Evolutionary conservation across 2,888 invertebrate genomes (phyloP).

Genomic region (Pyrgus malvae): DNA sequence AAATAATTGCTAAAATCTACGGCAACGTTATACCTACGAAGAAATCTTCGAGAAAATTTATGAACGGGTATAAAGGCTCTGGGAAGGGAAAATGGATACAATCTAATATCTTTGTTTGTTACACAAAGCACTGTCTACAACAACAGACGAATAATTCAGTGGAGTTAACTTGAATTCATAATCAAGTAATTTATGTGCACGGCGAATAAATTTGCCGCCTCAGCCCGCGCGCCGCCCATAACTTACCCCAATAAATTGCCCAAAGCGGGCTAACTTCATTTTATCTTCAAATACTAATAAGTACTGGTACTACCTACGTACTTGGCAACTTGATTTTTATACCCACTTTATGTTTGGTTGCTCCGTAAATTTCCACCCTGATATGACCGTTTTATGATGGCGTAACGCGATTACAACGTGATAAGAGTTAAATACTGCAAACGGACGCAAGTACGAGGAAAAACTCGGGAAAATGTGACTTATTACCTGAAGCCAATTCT

Average conservation of each 20-base stretch:
- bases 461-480: conserved; percentile 52
- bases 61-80: conserved; percentile 39
- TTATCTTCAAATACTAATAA: conserved; percentile 81
- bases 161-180: conserved; percentile 81
- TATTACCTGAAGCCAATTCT: conserved; percentile 36
- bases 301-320: conserved; percentile 69
- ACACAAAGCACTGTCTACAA: conserved; percentile 74
- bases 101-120: conserved; percentile 73
- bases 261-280: conserved; percentile 80
- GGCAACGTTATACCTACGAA: too few species aligned
- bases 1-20: too few species aligned
- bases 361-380: conserved; percentile 57
- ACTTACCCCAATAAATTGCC: conserved; percentile 82
- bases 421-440: conserved; percentile 49
- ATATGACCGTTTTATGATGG: conserved; percentile 71
- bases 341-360: conserved; percentile 57
- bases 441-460: conserved; percentile 44
- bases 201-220: conserved; percentile 81
- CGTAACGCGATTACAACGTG: conserved; percentile 62
- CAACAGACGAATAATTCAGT: conserved; percentile 79
- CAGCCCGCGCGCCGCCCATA: conserved; percentile 78
- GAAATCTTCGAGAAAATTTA: conserved; percentile 7
- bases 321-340: conserved; percentile 58
- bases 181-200: conserved; percentile 83
- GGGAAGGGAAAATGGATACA: conserved; percentile 58